Conservation (phyloP, 2,113 vertebrate species). For the Sylvia atricapilla region DNA sequence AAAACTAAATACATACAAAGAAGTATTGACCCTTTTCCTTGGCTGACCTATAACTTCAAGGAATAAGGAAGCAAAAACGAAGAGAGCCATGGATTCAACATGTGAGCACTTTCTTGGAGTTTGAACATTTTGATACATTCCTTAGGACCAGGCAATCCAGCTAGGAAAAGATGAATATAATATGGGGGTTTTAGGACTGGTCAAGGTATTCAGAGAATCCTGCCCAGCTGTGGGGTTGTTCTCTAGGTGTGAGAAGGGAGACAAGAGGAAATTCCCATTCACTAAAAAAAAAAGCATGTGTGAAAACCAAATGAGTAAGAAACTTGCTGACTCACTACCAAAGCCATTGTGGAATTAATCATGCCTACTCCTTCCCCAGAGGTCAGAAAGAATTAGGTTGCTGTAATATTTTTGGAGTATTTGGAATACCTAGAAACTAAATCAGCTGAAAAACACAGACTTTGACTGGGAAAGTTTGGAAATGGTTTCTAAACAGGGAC, state of each 20-base stretch:
- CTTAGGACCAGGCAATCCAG: neutral
- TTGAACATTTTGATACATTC: neutral
- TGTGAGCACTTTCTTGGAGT: neutral
- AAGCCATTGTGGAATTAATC: slow-evolving; percentile 13
- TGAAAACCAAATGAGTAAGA: slow-evolving; percentile 34
- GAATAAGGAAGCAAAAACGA: neutral
- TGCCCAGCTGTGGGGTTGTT: neutral
- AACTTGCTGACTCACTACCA: slow-evolving; percentile 40
- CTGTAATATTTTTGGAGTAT: slow-evolving; percentile 11
- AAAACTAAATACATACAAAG: neutral
- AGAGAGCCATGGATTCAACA: neutral
- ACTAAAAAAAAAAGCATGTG: neutral
- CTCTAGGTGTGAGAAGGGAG: slow-evolving; percentile 41
- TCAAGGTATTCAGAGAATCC: neutral
- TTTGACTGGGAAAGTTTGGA: neutral
- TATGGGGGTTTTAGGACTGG: neutral
- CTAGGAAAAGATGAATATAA: neutral
- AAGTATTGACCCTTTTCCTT: neutral
- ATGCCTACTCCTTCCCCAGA: neutral
- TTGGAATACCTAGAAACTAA: slow-evolving; percentile 34
- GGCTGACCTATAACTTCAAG: neutral
- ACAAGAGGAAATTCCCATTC: slow-evolving; percentile 47
- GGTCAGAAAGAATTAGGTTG: slow-evolving; percentile 23
- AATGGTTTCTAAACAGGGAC: neutral
- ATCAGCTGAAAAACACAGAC: neutral